Evolutionary conservation across 2,888 invertebrate species (phyloP).

Genomic region (Tineola bisselliella): DNA sequence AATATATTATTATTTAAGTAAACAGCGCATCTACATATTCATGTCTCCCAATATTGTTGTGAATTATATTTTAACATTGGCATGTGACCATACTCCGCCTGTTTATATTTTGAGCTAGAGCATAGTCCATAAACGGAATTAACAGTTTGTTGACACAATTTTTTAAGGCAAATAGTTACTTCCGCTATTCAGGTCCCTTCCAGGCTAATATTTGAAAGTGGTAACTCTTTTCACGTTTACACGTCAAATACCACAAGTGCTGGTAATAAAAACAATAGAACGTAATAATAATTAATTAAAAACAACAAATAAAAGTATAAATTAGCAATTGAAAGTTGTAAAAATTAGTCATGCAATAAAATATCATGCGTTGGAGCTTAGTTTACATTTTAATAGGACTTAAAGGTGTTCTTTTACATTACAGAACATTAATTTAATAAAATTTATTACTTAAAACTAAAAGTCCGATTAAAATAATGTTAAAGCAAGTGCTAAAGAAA

Average conservation of each 20-base stretch:
- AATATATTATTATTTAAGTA: no score
- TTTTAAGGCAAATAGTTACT: no score
- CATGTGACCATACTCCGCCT: no score
- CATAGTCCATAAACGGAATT: no score
- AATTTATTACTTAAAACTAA: neutral
- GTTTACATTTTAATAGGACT: slow-evolving; percentile 3
- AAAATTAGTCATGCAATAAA: slow-evolving; percentile 6
- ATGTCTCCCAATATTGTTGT: no score
- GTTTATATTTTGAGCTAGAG: no score
- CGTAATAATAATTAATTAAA: neutral
- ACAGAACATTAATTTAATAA: neutral
- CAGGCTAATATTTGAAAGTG: no score
- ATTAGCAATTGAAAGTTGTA: neutral
- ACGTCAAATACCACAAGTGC: neutral
- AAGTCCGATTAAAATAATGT: neutral
- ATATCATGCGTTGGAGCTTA: neutral
- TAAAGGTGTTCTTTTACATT: neutral
- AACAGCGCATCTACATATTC: no score
- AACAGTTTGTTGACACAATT: no score
- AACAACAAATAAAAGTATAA: neutral
- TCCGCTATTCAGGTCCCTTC: no score
- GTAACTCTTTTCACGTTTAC: neutral
- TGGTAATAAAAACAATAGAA: neutral
- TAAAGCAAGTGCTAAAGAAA: slow-evolving; percentile 21
- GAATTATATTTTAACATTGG: no score